phyloP scores from a whole-genome alignment of 2,888 invertebrate species.

The Bombylius discolor region DNA sequence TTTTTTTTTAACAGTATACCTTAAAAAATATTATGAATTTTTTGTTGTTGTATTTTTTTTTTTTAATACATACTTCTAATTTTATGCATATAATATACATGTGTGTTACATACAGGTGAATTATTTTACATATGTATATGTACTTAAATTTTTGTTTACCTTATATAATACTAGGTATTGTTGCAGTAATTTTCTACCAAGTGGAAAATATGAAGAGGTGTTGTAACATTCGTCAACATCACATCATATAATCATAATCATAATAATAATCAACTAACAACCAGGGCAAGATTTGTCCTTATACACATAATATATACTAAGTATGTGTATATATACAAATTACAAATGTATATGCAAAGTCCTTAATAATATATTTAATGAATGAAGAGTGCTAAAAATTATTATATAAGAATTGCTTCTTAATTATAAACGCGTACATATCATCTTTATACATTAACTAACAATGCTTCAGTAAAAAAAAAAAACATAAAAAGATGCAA shows the following conservation, averaged over 20 bases:
- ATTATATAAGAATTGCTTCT: slow-evolving; percentile 7
- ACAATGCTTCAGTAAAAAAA: not conserved
- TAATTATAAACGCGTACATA: slow-evolving; percentile 3
- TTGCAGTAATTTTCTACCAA: not conserved
- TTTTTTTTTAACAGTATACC: too few species aligned
- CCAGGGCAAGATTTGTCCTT: not conserved
- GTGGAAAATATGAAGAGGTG: not conserved
- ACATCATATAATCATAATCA: not conserved
- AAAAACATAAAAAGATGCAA: not conserved
- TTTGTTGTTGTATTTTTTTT: too few species aligned
- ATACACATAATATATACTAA: not conserved
- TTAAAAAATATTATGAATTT: too few species aligned
- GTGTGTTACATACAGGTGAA: not conserved
- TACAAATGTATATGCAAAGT: not conserved
- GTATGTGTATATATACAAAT: too few species aligned
- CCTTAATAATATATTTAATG: not conserved
- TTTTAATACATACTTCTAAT: too few species aligned
- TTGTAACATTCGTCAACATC: not conserved
- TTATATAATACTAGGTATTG: not conserved
- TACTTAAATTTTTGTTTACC: not conserved
- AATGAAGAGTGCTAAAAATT: slow-evolving; percentile 4
- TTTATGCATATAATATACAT: not conserved
- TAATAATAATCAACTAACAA: not conserved
- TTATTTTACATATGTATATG: not conserved
- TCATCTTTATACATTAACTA: slow-evolving; percentile 6